Base-by-base conservation (phyloP, 1,140 invertebrate genomes). In the Ericerus pela region DNA sequence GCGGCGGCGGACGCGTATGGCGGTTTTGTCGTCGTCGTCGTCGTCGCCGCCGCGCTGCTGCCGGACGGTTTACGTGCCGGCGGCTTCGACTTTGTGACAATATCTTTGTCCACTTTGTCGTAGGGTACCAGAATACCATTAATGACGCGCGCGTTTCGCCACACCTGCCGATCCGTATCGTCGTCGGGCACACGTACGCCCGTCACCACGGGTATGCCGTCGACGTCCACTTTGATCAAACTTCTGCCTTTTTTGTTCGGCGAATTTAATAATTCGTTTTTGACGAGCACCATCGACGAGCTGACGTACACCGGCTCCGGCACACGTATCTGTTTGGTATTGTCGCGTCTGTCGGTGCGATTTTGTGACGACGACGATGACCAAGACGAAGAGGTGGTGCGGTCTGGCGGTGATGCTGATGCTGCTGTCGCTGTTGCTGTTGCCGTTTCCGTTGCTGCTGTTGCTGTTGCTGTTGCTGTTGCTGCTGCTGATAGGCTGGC, bases 111-210 rank as follows among this genome's bases (percentile, higher is more conserved):
- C 16, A 41, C 28, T 38, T 64, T 63, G 24, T 61, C 59, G n/a
- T 62, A 60, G 29, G 62, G 63, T 2, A 85, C 68, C 54, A 89
- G 64, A 66, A 83, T 77, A 38, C 83, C 82, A 62, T 90, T 88
- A 24, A 90, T 84, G 1, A 91, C 85, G 56, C 86, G 70, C 0
- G 86, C 86, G 68, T 90, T 90, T 51, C 87, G 74, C 85, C 85
- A 91, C 1, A 78, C 81, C 63, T 84, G 81, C 55, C 80, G 80
- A 62, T 90, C 86, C 41, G 78, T 78, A 41, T 85, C 83, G 54
- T 87, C 83, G 61, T 91, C 86, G 0, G 86, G 85, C 18, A 88
- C 78, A 54, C 85, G 75, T 1, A 84, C 75, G 0, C 87, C 87
- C 54, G 85, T 80, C 28, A 90, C 82, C 27, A 88, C 75, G 0